Evolutionary conservation across 1,140 invertebrate species (phyloP).

Genomic region (Glossosoma conforme): DNA sequence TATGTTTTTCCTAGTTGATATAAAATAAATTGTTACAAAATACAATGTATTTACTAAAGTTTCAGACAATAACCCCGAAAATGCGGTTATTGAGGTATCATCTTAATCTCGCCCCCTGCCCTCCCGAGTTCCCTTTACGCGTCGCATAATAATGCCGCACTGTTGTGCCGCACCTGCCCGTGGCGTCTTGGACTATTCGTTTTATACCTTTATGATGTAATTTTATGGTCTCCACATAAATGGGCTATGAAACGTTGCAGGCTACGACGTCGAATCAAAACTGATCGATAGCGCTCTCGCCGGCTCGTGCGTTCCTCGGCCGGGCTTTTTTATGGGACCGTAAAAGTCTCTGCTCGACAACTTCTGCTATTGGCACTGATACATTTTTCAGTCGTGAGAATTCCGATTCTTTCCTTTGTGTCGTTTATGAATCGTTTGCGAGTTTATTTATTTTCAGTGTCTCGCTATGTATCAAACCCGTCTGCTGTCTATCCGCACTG

Average conservation of each 20-base stretch:
- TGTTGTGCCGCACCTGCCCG: constrained; percentile 23
- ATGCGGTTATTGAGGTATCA: constrained; percentile 6
- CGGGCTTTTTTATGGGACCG: constrained; percentile 21
- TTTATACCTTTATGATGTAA: constrained; percentile 28
- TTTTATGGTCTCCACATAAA: constrained; percentile 27
- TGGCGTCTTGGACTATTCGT: constrained; percentile 24
- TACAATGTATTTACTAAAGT: no score
- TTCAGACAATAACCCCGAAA: neutral
- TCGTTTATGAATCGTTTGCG: no score
- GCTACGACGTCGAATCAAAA: constrained; percentile 20
- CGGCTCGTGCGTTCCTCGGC: constrained; percentile 6
- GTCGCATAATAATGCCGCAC: neutral
- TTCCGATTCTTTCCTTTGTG: no score
- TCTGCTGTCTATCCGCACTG: no score
- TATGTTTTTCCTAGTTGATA: no score
- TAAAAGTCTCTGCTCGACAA: no score
- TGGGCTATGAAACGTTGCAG: constrained; percentile 13
- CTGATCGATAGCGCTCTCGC: constrained; percentile 18
- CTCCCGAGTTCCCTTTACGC: neutral
- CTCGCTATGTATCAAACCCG: no score
- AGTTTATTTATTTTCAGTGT: no score
- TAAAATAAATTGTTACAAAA: no score
- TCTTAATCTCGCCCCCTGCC: neutral
- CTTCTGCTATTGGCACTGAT: no score
- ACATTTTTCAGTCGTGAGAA: no score